These are phyloP conservation scores for Phengaris alcon DNA, from an alignment of 2,888 invertebrate genomes.

Conservation along the genomic window DNA sequence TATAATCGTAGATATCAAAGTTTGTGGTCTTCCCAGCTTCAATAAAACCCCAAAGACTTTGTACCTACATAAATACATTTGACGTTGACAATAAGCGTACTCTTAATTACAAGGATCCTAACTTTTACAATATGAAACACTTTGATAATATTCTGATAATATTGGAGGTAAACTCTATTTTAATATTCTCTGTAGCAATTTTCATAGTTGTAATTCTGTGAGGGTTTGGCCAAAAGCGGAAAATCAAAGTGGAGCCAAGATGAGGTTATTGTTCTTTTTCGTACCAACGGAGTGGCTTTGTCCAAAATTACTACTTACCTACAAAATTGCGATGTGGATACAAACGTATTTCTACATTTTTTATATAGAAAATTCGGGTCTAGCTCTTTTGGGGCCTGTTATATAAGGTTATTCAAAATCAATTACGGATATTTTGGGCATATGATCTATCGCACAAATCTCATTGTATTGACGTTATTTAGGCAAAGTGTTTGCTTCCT, in stretches of 20 bases:
- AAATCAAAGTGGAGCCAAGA: constrained; percentile 28
- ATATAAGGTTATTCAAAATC: no score
- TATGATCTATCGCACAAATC: no score
- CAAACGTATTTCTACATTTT: not conserved
- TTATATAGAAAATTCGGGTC: not conserved
- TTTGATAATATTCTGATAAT: not conserved
- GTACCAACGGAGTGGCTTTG: constrained; percentile 14
- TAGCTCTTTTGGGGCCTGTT: no score
- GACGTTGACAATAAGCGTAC: not conserved
- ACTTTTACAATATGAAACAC: not conserved
- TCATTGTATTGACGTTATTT: no score
- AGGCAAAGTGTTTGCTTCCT: no score
- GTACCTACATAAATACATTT: not conserved
- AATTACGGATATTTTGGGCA: no score
- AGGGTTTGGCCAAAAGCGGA: constrained; percentile 19
- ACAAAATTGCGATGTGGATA: constrained; percentile 13
- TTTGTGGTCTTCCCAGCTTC: not conserved
- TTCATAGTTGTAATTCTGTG: constrained; percentile 15
- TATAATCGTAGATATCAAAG: not conserved
- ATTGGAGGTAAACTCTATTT: constrained; percentile 30
- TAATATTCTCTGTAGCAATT: constrained; percentile 22
- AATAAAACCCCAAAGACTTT: not conserved
- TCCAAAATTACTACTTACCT: constrained; percentile 23
- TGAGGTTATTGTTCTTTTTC: constrained; percentile 25
- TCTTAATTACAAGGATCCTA: not conserved